phyloP scores from a whole-genome alignment of 2,113 vertebrate genomes.

The Protobothrops mucrosquamatus region DNA sequence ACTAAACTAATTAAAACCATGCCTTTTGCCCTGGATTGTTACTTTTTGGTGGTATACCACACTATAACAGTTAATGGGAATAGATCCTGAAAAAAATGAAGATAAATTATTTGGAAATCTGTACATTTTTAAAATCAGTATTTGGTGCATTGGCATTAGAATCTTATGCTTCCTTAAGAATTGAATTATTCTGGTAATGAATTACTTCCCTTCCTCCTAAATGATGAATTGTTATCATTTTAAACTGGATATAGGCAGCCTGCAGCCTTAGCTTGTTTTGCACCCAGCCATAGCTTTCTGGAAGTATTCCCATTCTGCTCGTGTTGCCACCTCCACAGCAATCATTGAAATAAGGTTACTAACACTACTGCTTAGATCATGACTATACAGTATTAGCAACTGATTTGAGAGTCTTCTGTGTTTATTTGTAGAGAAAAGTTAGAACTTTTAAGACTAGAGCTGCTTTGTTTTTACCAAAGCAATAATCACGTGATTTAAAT shows the following conservation, averaged over 20 bases:
- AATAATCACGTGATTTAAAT: not conserved
- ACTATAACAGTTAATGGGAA: not conserved
- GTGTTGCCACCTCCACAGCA: not conserved
- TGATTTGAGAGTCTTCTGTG: not conserved
- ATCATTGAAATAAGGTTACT: not conserved
- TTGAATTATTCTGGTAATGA: not conserved
- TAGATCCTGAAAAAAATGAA: not conserved
- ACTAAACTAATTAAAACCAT: not conserved
- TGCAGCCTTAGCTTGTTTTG: too few relatives aligned
- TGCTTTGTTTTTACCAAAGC: not conserved
- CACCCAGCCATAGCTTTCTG: not conserved
- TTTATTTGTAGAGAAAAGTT: not conserved
- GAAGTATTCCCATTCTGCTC: not conserved
- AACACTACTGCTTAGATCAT: not conserved
- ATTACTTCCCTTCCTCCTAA: not conserved
- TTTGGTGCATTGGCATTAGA: too few relatives aligned
- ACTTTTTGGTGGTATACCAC: not conserved
- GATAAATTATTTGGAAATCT: not conserved
- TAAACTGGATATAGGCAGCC: not conserved
- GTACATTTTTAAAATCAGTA: not conserved
- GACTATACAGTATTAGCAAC: not conserved
- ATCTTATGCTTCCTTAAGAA: not conserved
- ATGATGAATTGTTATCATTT: not conserved
- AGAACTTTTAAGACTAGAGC: not conserved
- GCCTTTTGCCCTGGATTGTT: not conserved